Evolutionary conservation across 2,797 vertebrate species (phyloP).

Genomic region (Myotis planiceps): DNA sequence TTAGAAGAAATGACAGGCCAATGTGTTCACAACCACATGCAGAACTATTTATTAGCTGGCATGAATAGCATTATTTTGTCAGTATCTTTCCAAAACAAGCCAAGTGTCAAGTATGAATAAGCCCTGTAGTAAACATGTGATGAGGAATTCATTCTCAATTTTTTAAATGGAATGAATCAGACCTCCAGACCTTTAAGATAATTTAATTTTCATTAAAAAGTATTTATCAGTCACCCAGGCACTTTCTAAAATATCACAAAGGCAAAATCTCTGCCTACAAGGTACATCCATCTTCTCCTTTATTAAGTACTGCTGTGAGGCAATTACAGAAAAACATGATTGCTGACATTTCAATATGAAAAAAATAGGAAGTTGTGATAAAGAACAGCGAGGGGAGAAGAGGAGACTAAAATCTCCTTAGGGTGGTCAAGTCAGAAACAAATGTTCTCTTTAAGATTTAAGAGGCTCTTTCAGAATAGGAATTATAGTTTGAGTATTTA

Average conservation of each 20-base stretch:
- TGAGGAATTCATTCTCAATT: conserved; percentile 44
- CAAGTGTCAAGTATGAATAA: conserved; percentile 39
- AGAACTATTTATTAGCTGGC: background rate
- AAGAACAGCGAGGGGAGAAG: background rate
- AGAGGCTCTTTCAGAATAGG: background rate
- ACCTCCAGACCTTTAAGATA: conserved; percentile 48
- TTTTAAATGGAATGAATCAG: conserved; percentile 58
- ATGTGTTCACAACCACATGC: background rate
- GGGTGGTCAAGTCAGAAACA: background rate
- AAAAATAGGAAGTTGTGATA: background rate
- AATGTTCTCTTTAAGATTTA: background rate
- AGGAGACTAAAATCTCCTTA: background rate
- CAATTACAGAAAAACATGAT: background rate
- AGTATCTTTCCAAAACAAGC: conserved; percentile 53
- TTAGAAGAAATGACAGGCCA: conserved; percentile 11
- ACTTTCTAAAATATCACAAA: conserved; percentile 48
- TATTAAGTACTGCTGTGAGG: background rate
- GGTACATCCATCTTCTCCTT: background rate
- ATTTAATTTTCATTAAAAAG: conserved; percentile 66
- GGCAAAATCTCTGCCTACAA: conserved; percentile 36
- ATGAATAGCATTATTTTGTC: conserved; percentile 39
- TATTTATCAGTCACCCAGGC: conserved; percentile 40
- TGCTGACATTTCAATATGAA: background rate
- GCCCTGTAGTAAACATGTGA: conserved; percentile 36
- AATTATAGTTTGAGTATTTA: background rate